Conservation (phyloP, 53 echinoderm and acorn worm species). For the Hippasteria phrygiana region DNA sequence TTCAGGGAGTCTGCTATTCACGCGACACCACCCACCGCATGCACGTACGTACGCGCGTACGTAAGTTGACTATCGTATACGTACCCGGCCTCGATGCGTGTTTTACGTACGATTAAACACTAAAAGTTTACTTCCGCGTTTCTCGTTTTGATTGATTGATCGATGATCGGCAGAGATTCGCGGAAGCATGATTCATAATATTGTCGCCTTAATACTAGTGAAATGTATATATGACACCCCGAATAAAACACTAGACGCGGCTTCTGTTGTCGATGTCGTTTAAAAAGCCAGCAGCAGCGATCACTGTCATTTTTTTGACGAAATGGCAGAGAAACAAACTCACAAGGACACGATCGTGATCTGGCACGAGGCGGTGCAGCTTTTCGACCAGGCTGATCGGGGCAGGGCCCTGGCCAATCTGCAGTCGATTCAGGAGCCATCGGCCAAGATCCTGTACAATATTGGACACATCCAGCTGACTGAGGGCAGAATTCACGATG, state of each 20-base stretch:
- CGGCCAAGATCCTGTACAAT: slow-evolving; percentile 91
- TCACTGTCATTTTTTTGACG: not conserved
- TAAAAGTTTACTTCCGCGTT: not conserved
- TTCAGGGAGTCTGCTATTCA: too few relatives aligned
- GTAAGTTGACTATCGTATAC: too few relatives aligned
- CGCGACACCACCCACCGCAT: too few relatives aligned
- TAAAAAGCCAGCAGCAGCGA: too few relatives aligned
- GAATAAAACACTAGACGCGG: not conserved
- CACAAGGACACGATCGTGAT: slow-evolving; percentile 87
- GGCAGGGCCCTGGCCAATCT: slow-evolving; percentile 73
- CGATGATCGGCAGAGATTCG: not conserved
- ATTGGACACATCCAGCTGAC: slow-evolving; percentile 78
- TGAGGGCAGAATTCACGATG: slow-evolving; percentile 51
- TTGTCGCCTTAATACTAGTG: not conserved
- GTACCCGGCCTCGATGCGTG: too few relatives aligned
- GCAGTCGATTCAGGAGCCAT: slow-evolving; percentile 81
- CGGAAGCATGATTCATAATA: not conserved
- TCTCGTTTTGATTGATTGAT: too few relatives aligned
- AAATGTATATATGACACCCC: not conserved
- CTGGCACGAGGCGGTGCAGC: slow-evolving; percentile 87
- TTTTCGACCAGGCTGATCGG: slow-evolving; percentile 77
- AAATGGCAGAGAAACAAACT: slow-evolving; percentile 71
- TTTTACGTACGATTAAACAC: too few relatives aligned
- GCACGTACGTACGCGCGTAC: too few relatives aligned
- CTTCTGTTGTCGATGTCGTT: not conserved